A percentile compares a stretch with the other conserved stretches of the same genome.
These are phyloP conservation scores for Chymomyza caudatula DNA, from an alignment of 2,888 invertebrate species.

Conservation along the genomic window DNA sequence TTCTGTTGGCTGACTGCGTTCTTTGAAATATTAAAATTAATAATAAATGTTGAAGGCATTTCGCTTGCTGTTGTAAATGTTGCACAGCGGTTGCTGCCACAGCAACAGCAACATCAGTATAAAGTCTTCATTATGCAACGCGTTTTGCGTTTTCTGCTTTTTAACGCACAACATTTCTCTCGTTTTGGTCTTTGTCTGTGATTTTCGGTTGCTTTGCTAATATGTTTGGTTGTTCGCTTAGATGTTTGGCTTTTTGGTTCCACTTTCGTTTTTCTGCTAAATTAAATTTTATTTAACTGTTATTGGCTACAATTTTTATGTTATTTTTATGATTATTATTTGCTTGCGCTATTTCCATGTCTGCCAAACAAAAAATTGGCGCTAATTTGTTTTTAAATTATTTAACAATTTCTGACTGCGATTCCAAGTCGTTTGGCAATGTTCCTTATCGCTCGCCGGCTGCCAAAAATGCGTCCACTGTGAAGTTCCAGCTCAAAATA, in stretches of 20 bases:
- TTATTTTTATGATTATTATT: conserved; percentile 39
- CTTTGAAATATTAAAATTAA: conserved; percentile 66
- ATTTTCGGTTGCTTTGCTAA: conserved; percentile 37
- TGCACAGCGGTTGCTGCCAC: background rate
- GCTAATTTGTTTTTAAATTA: conserved; percentile 70
- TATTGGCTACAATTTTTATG: conserved; percentile 55
- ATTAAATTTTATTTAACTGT: conserved; percentile 70
- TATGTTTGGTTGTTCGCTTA: conserved; percentile 31
- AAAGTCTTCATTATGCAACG: conserved; percentile 35
- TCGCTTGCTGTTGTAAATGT: conserved; percentile 34
- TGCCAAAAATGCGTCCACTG: conserved; percentile 1
- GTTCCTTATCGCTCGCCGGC: background rate
- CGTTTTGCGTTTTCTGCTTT: background rate
- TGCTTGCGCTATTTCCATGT: conserved; percentile 16
- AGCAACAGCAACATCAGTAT: conserved; percentile 40
- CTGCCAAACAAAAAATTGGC: conserved; percentile 32
- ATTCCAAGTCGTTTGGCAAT: conserved; percentile 28
- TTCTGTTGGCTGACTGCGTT: conserved; percentile 28
- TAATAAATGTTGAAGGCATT: conserved; percentile 55
- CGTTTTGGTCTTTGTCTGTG: conserved; percentile 15
- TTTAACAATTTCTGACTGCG: conserved; percentile 60
- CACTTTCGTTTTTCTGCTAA: conserved; percentile 49
- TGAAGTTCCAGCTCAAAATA: conserved; percentile 12
- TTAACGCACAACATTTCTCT: background rate
- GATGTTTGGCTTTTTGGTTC: conserved; percentile 15